A percentile compares a stretch with the other conserved stretches of the same genome.
Evolutionary conservation across 2,797 vertebrate genomes (phyloP).

Genomic region (Paratrypauchen microcephalus): DNA sequence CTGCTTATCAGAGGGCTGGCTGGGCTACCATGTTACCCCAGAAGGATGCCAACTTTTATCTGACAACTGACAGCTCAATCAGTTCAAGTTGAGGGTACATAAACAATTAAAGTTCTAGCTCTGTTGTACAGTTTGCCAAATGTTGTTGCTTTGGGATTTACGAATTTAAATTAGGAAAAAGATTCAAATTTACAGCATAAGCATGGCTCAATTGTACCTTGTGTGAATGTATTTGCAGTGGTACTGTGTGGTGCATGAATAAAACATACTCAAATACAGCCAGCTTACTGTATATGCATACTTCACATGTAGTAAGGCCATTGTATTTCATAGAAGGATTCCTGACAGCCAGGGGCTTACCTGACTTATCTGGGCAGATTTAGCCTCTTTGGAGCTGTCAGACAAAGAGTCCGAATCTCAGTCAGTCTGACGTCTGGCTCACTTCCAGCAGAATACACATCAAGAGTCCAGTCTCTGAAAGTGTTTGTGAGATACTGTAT

Average conservation of each 20-base stretch:
- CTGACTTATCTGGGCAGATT: constrained; percentile 7
- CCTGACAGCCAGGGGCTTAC: constrained; percentile 7
- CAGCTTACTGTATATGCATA: constrained; percentile 1
- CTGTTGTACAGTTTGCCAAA: constrained; percentile 19
- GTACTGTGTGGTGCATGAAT: constrained; percentile 12
- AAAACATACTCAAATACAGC: constrained; percentile 8
- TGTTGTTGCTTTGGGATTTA: constrained; percentile 22
- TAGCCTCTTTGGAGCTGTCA: constrained; percentile 9
- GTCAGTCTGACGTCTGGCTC: constrained; percentile 19
- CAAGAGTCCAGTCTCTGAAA: neutral
- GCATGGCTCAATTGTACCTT: constrained; percentile 19
- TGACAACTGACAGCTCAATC: constrained; percentile 17
- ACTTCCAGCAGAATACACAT: constrained; percentile 15
- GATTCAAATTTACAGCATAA: constrained; percentile 21
- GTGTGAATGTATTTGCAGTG: constrained; percentile 15
- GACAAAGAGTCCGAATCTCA: constrained; percentile 5
- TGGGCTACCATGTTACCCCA: constrained; percentile 25
- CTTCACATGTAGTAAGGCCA: neutral
- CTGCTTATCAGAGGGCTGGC: constrained; percentile 21
- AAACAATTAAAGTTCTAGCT: constrained; percentile 27
- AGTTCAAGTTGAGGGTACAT: constrained; percentile 39
- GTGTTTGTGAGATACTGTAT: constrained; percentile 9
- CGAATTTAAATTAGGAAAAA: constrained; percentile 33
- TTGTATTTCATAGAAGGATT: constrained; percentile 3
- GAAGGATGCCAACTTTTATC: constrained; percentile 31